Base-by-base conservation (phyloP, 1,140 invertebrate genomes). In the Leptinotarsa undecemlineata region DNA sequence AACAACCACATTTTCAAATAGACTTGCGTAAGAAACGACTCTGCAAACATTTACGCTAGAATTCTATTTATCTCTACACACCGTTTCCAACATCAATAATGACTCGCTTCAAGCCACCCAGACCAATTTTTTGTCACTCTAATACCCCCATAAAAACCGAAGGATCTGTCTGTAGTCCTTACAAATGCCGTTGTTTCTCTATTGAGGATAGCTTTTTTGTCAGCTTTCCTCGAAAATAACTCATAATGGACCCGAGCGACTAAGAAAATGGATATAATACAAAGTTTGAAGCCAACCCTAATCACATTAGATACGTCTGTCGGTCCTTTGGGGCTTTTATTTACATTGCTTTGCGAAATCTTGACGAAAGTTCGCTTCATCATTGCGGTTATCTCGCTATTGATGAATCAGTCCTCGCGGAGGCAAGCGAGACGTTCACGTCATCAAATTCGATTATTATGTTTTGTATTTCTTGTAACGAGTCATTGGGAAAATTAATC, bases 271-370 rank as follows among this genome's bases (percentile, higher is more conserved):
- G 51, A 57, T 57, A 57, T 57, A 57, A 57, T 57, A 57, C 15
- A 57, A 57, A 57, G 51, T 57, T 57, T 57, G 51, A 19, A 57
- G 51, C 15, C 51, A 57, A 19, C 51, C 51, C 51, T 57, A 57
- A 57, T 57, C 51, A 57, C 51, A 57, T 57, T 57, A 57, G 51
- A 57, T 57, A 57, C 51, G 51, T 57, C 51, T 57, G 51, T 15
- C 51, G 15, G 51, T 57, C 51, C 51, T 19, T 57, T 57, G 51
- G 48, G 51, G 51, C 51, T 57, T 57, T 57, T 57, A 57, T 57
- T 57, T 57, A 57, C 51, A 57, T 57, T 57, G 51, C 51, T 57
- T 57, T 57, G 51, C 51, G 51, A 57, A 57, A 57, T 57, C 51
- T 57, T 57, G 4, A 57, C 51, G 51, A 57, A 57, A 57, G 51